Conservation (phyloP, 2,888 invertebrate genomes). For the Tipula vernalis region DNA sequence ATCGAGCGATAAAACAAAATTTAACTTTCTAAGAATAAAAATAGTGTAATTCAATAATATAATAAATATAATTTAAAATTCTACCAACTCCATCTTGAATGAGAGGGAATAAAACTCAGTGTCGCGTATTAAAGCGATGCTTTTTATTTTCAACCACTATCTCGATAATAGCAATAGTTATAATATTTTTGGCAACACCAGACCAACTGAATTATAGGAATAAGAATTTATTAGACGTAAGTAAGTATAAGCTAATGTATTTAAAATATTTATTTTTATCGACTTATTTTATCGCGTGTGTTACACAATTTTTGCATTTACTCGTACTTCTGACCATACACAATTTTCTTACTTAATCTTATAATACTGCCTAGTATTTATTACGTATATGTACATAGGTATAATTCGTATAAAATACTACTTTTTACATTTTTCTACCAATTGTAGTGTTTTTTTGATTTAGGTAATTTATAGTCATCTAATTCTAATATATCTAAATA, state of each 20-base stretch:
- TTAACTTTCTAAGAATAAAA: neutral
- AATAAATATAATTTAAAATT: neutral
- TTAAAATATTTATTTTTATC: neutral
- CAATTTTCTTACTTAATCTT: neutral
- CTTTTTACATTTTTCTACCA: neutral
- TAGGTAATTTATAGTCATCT: neutral
- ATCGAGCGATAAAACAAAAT: neutral
- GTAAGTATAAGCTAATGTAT: conserved; percentile 19
- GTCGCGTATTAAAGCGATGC: conserved; percentile 36
- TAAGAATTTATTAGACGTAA: conserved; percentile 34
- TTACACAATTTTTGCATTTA: neutral
- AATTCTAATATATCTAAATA: neutral
- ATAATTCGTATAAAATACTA: neutral
- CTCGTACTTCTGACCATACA: neutral
- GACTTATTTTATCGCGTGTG: neutral
- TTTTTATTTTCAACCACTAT: conserved; percentile 35
- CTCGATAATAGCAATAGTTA: conserved; percentile 32
- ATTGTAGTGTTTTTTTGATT: neutral
- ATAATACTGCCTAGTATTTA: neutral
- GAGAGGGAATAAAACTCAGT: conserved; percentile 33
- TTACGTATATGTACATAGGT: neutral
- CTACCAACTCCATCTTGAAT: conserved; percentile 19
- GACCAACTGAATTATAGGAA: conserved; percentile 34
- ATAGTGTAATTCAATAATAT: neutral
- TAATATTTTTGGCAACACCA: conserved; percentile 33